phyloP scores from a whole-genome alignment of 2,888 invertebrate species.

The Morpho achilles region DNA sequence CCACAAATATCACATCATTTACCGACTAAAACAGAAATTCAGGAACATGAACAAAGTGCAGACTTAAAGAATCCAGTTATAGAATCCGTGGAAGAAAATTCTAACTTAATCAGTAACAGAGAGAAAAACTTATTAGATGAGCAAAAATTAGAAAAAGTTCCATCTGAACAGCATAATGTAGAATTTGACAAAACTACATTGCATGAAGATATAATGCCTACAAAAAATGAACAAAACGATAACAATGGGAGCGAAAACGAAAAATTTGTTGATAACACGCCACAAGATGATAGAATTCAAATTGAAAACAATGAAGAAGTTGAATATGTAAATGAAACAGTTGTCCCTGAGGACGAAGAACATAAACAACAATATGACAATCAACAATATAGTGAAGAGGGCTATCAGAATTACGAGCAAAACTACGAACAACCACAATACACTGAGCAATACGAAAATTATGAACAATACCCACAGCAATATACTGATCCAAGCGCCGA shows the following conservation, averaged over 20 bases:
- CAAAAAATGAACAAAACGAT: slow-evolving; percentile 19
- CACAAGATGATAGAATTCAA: slow-evolving; percentile 20
- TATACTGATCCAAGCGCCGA: slow-evolving; percentile 50
- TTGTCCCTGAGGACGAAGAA: slow-evolving; percentile 8
- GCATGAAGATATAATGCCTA: slow-evolving; percentile 15
- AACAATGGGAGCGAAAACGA: slow-evolving; percentile 18
- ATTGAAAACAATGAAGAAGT: slow-evolving; percentile 24
- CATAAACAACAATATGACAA: slow-evolving; percentile 15
- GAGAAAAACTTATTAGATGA: slow-evolving; percentile 3
- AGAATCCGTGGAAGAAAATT: too few species aligned
- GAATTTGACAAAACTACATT: slow-evolving; percentile 13
- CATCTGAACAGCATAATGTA: slow-evolving; percentile 9
- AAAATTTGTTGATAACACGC: slow-evolving; percentile 17
- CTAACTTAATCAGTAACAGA: too few species aligned
- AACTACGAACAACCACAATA: slow-evolving; percentile 42
- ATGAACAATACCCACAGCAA: slow-evolving; percentile 51
- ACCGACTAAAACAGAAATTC: neutral
- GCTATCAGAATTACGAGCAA: slow-evolving; percentile 26
- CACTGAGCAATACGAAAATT: slow-evolving; percentile 53
- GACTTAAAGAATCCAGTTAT: too few species aligned
- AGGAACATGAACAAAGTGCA: too few species aligned
- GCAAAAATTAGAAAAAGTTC: slow-evolving; percentile 14
- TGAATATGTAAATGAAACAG: slow-evolving; percentile 12
- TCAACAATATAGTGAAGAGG: slow-evolving; percentile 13
- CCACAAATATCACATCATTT: slow-evolving; percentile 1